Percentiles rank a stretch among this genome's conserved stretches.
Evolutionary conservation across 2,797 vertebrate genomes (phyloP).

Genomic region (Falco rusticolus): DNA sequence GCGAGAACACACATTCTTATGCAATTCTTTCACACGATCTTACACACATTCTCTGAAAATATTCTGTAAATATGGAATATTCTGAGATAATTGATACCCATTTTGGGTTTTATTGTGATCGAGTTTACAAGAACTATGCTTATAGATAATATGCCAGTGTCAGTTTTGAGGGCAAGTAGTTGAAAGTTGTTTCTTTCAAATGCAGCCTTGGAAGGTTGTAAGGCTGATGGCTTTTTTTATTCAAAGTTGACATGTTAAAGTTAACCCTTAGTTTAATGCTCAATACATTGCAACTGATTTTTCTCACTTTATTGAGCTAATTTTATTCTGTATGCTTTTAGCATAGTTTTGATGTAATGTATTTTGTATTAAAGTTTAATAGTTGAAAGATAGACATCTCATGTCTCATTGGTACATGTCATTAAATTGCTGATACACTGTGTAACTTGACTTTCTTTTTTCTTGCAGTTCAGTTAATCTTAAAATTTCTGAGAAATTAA

Average conservation of each 20-base stretch:
- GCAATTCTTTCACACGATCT: too few species aligned
- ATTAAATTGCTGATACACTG: background rate
- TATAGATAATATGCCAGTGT: background rate
- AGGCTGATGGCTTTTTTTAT: background rate
- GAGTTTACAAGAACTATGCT: background rate
- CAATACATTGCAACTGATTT: background rate
- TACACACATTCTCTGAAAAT: background rate
- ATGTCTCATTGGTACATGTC: background rate
- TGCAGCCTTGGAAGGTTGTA: background rate
- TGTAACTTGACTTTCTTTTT: background rate
- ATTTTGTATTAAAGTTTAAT: background rate
- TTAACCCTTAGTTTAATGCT: background rate
- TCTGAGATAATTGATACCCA: background rate
- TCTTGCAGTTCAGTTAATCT: background rate
- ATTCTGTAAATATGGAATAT: background rate
- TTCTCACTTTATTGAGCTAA: background rate
- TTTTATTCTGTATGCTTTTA: background rate
- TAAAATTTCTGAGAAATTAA: background rate
- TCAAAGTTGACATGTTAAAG: background rate
- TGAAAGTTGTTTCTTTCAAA: background rate
- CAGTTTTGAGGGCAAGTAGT: background rate
- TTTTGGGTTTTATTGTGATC: background rate
- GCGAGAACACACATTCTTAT: background rate
- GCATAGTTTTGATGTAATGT: background rate
- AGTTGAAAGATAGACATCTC: background rate